These are phyloP conservation scores for Gambelia wislizenii DNA, from an alignment of 2,797 vertebrate species.

Conservation along the genomic window DNA sequence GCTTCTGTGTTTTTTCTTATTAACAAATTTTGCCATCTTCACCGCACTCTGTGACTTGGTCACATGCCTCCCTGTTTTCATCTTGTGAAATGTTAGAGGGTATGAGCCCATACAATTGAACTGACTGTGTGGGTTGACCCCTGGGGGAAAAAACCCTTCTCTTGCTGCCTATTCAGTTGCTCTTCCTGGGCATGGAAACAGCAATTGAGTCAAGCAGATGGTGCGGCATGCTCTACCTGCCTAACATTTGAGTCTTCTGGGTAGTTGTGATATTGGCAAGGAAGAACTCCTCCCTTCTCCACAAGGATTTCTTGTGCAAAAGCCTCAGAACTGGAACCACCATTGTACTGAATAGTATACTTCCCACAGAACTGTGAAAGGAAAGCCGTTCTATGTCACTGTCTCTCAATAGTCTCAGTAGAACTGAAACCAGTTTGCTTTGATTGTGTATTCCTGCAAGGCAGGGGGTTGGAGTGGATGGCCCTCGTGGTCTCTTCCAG, in stretches of 20 bases:
- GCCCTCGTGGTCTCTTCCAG: too few relatives aligned
- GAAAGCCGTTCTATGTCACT: neutral
- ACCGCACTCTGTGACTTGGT: too few relatives aligned
- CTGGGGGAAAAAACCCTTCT: neutral
- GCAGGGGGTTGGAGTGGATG: too few relatives aligned
- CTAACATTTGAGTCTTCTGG: too few relatives aligned
- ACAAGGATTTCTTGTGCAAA: too few relatives aligned
- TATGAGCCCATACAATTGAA: too few relatives aligned
- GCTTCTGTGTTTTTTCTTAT: too few relatives aligned
- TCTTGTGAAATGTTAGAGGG: too few relatives aligned
- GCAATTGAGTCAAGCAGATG: neutral
- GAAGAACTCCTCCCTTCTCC: neutral
- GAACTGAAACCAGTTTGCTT: too few relatives aligned
- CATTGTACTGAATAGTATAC: neutral
- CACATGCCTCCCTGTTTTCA: too few relatives aligned
- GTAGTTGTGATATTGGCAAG: neutral
- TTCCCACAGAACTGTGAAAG: neutral
- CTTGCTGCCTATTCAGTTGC: neutral
- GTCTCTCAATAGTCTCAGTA: neutral
- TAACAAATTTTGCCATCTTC: too few relatives aligned
- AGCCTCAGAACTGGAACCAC: neutral
- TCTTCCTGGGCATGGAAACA: neutral
- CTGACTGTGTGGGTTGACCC: neutral
- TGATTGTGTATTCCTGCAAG: too few relatives aligned
- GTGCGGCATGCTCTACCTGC: neutral